Evolutionary conservation across 1,140 invertebrate genomes (phyloP), one percentile per base, ranked within the genome.

Genomic region (Notospermus geniculatus): DNA sequence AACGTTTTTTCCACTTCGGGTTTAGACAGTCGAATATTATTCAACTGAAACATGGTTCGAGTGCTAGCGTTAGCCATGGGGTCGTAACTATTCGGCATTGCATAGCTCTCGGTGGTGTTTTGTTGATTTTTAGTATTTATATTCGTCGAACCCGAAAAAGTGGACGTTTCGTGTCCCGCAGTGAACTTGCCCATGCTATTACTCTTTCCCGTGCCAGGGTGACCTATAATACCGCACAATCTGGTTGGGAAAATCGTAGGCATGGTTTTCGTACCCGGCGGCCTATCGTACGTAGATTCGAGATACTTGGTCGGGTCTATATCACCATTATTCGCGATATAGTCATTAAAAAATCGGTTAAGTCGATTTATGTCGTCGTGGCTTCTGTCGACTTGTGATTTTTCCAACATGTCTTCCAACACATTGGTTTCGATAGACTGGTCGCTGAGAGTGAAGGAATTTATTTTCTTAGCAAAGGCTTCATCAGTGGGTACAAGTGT

Each of bases 131-230:
- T 50, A 4, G 46, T 50, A 27, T 50, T 50, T 50, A 50, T 50
- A n/a, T 50, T 50, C 5, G 46, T 50, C 4, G 46, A 50, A 19
- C 46, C 46, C 4, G 46, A 7, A n/a, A 50, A 50, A 5, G 46
- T 50, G 46, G 46, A 50, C 4, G n/a, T 7, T 50, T 50, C 46
- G 25, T 50, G 46, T 7, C 46, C 46, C 5, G 46, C 46, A 23
- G 46, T 50, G 25, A 50, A 50, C 46, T 50, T 50, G n/a, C 46
- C 46, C 46, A 50, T 50, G 46, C 46, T 50, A 50, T 50, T 50
- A 27, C 46, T 50, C 25, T 50, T 50, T 23, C 46, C 46, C n/a
- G 46, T 50, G 25, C 46, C 46, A 5, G 46, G 5, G n/a, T 50
- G 46, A 27, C 46, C 46, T 7, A n/a, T 50, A 7, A 50, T 50